Evolutionary conservation across 2,113 vertebrate genomes (phyloP).

Genomic region (Heptranchias perlo): DNA sequence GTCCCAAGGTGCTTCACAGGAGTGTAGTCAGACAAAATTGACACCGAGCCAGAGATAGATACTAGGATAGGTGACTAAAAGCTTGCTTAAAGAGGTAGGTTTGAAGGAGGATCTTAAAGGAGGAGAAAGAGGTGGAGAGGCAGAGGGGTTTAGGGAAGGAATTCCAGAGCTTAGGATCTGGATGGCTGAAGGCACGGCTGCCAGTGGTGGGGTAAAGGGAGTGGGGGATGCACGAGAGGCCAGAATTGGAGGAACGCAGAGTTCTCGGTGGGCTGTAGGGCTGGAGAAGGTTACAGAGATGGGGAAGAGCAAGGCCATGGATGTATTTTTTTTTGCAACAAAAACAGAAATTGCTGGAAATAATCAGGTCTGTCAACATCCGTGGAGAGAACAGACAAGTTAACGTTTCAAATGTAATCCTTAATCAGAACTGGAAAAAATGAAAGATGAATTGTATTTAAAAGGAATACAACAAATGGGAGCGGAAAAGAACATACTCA

Average conservation of each 20-base stretch:
- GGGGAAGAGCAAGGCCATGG: background rate
- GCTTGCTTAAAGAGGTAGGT: background rate
- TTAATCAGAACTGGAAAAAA: background rate
- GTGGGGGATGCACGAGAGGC: background rate
- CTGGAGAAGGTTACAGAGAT: too few species aligned
- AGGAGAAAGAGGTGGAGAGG: background rate
- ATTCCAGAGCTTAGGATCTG: background rate
- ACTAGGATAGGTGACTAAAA: background rate
- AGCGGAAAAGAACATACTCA: background rate
- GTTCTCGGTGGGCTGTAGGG: too few species aligned
- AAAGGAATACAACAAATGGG: background rate
- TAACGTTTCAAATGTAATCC: background rate
- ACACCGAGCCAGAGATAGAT: background rate
- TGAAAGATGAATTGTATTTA: background rate
- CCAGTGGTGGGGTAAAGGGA: background rate
- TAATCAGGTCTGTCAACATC: background rate
- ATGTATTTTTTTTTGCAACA: background rate
- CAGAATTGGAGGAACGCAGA: too few species aligned
- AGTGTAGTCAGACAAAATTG: background rate
- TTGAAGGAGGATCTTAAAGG: background rate
- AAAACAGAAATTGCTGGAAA: background rate
- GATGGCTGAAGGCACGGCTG: background rate
- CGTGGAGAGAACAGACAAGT: background rate
- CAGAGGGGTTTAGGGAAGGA: background rate
- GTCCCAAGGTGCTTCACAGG: background rate